Conservation (phyloP, 2,888 invertebrate species). For the Vandiemenella viatica region DNA sequence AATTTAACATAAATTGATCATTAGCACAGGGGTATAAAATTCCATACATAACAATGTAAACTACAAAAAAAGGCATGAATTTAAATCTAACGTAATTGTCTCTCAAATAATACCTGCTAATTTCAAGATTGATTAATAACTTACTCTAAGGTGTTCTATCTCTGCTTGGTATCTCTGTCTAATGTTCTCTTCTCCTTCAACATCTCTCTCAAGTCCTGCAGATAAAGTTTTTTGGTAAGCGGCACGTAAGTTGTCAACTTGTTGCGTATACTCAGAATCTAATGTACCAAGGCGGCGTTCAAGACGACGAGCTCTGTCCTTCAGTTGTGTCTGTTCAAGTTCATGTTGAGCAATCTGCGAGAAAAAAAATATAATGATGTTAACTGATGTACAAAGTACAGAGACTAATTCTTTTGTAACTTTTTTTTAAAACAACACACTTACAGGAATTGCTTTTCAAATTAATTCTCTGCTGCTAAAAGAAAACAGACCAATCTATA, state of each 20-base stretch:
- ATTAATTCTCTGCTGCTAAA: no score
- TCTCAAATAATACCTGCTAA: no score
- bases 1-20: no score
- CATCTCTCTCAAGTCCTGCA: conserved; percentile 43
- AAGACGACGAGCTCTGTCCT: conserved; percentile 54
- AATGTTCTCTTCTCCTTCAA: conserved; percentile 42
- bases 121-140: no score
- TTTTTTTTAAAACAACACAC: neutral
- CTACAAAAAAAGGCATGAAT: no score
- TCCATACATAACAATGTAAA: no score
- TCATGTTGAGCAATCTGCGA: conserved; percentile 34
- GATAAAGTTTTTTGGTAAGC: conserved; percentile 53
- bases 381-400: neutral
- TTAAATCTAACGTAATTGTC: no score
- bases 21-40: no score
- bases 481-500: no score
- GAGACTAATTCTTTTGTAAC: neutral
- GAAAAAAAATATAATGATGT: neutral
- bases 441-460: no score
- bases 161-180: conserved; percentile 67
- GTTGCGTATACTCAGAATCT: conserved; percentile 70
- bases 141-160: conserved; percentile 64
- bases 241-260: conserved; percentile 61
- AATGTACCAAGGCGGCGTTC: conserved; percentile 56
- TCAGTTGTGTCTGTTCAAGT: conserved; percentile 30